These are phyloP conservation scores for Seriola aureovittata DNA, from an alignment of 2,113 vertebrate genomes.

Conservation along the genomic window DNA sequence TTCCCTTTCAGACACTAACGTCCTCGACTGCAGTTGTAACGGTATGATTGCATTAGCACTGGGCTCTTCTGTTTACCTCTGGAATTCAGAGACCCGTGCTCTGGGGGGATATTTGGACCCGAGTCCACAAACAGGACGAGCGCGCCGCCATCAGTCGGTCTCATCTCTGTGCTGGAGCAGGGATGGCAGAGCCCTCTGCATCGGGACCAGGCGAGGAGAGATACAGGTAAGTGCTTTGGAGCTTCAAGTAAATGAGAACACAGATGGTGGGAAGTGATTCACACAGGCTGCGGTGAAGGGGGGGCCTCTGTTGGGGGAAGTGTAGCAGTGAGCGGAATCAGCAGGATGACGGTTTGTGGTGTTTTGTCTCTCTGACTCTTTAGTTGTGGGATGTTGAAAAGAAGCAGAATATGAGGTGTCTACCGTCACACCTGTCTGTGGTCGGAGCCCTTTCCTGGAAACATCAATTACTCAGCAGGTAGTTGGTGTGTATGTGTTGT, in stretches of 20 bases:
- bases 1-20: constrained; percentile 83
- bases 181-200: constrained; percentile 79
- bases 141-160: constrained; percentile 37
- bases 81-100: constrained; percentile 76
- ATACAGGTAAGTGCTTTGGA: constrained; percentile 74
- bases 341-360: constrained; percentile 42
- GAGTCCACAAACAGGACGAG: constrained; percentile 7
- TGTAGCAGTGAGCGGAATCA: constrained; percentile 16
- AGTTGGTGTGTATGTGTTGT: not conserved
- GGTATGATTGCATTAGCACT: constrained; percentile 84
- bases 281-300: constrained; percentile 2
- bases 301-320: not conserved
- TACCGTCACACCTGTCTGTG: constrained; percentile 82
- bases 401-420: constrained; percentile 78
- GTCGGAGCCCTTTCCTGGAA: constrained; percentile 87
- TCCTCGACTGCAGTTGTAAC: constrained; percentile 83
- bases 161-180: constrained; percentile 85
- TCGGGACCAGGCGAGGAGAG: constrained; percentile 86
- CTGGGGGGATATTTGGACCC: constrained; percentile 70
- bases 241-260: not conserved
- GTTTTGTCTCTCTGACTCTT: constrained; percentile 53
- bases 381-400: constrained; percentile 87
- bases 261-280: not conserved
- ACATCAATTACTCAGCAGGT: constrained; percentile 88
- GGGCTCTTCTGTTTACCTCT: constrained; percentile 81